phyloP scores from a whole-genome alignment of 2,113 vertebrate species.

The Felis chaus region DNA sequence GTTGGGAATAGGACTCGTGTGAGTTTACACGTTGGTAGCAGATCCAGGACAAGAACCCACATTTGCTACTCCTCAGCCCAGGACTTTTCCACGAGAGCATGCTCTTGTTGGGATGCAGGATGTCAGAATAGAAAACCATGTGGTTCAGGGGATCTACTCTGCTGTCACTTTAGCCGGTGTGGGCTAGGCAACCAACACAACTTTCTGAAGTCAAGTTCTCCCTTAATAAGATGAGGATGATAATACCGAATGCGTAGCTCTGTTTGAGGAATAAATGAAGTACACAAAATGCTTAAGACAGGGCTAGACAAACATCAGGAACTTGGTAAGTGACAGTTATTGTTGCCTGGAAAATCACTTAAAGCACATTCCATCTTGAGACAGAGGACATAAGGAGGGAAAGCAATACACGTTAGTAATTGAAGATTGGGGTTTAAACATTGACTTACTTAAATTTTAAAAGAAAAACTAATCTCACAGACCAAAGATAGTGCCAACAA shows the following conservation, averaged over 20 bases:
- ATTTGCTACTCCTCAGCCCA: not conserved
- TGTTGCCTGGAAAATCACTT: constrained; percentile 8
- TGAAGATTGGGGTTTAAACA: not conserved
- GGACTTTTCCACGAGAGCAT: not conserved
- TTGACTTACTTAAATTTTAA: not conserved
- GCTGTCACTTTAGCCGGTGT: not conserved
- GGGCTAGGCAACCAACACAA: not conserved
- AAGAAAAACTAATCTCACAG: not conserved
- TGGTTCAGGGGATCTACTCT: not conserved
- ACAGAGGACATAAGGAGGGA: not conserved
- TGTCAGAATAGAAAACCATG: not conserved
- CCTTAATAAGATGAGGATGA: not conserved
- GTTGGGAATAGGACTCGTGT: not conserved
- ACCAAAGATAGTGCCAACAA: not conserved
- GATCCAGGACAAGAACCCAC: not conserved
- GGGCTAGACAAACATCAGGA: not conserved
- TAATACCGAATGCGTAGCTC: not conserved
- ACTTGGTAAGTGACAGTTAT: not conserved
- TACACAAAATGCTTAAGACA: not conserved
- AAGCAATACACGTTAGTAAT: not conserved
- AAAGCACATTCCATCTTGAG: not conserved
- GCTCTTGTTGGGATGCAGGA: not conserved
- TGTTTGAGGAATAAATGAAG: not conserved
- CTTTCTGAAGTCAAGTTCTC: not conserved
- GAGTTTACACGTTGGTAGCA: not conserved